Conservation (phyloP, 2,797 vertebrate genomes). For the Semotilus atromaculatus region DNA sequence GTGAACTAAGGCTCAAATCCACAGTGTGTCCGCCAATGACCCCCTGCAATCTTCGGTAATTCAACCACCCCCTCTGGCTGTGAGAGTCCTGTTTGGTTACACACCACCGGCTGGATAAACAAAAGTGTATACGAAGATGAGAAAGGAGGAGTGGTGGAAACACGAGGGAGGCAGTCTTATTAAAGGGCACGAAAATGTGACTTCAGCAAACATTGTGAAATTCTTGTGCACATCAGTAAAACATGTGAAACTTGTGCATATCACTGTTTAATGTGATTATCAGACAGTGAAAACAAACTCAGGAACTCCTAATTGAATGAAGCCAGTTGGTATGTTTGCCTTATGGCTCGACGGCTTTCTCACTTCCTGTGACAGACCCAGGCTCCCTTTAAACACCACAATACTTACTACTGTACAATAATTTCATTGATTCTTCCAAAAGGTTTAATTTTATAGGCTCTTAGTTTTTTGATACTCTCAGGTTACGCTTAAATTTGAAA, state of each 20-base stretch:
- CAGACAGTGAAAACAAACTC: constrained; percentile 37
- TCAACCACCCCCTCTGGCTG: constrained; percentile 64
- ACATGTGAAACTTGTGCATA: constrained; percentile 64
- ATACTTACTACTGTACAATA: background rate
- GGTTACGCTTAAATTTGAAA: too few relatives aligned
- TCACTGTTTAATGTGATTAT: constrained; percentile 67
- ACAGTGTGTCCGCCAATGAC: constrained; percentile 53
- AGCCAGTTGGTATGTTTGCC: constrained; percentile 39
- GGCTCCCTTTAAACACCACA: background rate
- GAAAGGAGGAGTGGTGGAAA: constrained; percentile 31
- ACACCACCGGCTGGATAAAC: constrained; percentile 81
- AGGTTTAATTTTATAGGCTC: background rate
- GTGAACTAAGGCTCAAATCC: constrained; percentile 75
- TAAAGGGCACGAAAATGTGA: constrained; percentile 42
- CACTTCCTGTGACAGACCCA: constrained; percentile 20
- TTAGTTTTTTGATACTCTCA: background rate
- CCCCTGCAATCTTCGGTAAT: constrained; percentile 50
- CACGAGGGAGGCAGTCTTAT: constrained; percentile 36
- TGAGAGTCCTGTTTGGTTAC: constrained; percentile 80
- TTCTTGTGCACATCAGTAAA: constrained; percentile 37
- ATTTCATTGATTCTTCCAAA: background rate
- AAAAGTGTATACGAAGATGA: constrained; percentile 66
- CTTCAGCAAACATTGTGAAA: constrained; percentile 18
- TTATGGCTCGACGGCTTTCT: constrained; percentile 30
- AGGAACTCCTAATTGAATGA: constrained; percentile 27